Base-by-base conservation (phyloP, 2,113 vertebrate species). In the Lathamus discolor region DNA sequence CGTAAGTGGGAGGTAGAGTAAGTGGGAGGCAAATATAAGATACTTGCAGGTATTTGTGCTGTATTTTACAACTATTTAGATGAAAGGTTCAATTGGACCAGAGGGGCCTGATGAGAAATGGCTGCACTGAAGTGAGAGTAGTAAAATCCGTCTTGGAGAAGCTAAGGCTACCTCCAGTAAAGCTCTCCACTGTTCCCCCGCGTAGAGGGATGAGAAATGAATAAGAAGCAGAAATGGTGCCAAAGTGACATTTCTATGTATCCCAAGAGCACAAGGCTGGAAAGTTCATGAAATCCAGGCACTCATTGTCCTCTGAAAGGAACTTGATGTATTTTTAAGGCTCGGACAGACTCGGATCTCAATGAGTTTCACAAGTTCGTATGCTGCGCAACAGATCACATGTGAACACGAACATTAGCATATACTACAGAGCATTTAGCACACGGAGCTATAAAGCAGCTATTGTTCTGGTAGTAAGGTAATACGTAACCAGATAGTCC, bases 401-500 rank as follows among this genome's bases (percentile, higher is more conserved):
- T 11, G 85, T 10, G 41, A 80, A 74, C 75, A 66, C 5, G 27
- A 22, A 4, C 55, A 37, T 3, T n/a, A 77, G 48, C 72, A 66
- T 80, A 86, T 22, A 39, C 66, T 19, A 10, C 19, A 10, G 39
- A 63, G 87, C 27, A 2, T 8, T 13, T 46, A 90, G 83, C 84
- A 72, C 78, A 22, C 0, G 75, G 84, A 2, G 44, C 14, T 11
- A 97, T 7, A 97, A 94, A 96, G 87, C 39, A 72, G 87, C 73
- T 67, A 94, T 96, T 97, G 95, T 97, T 78, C 74, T 29, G 55
- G 54, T 59, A 67, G 94, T 76, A 93, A 96, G 80, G 90, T 59
- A 93, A 29, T 9, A 46, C 43, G 97, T 97, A 98, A 97, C 69
- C 67, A 76, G 93, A 97, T 44, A 95, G 92, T 64, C 82, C 73